Percentiles rank a stretch among this genome's conserved stretches.
Evolutionary conservation across 2,888 invertebrate species (phyloP).

Genomic region (Agapostemon virescens): DNA sequence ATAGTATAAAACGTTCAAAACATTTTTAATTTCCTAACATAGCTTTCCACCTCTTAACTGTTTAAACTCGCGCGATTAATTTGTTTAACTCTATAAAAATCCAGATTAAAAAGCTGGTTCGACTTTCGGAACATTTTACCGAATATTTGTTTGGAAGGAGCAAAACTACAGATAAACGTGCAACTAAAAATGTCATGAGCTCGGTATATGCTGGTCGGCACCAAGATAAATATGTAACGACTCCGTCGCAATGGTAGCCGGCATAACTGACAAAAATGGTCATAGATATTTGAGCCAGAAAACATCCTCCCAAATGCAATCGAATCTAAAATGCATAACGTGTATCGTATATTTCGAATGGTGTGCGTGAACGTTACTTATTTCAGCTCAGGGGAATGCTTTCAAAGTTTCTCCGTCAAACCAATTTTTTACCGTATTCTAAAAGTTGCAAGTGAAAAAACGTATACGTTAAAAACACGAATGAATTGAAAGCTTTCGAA

Average conservation of each 20-base stretch:
- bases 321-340: constrained; percentile 29
- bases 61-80: too few species aligned
- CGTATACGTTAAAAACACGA: background rate
- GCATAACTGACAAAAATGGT: background rate
- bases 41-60: too few species aligned
- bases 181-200: background rate
- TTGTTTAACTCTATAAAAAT: too few species aligned
- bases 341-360: background rate
- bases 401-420: background rate
- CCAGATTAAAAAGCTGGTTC: too few species aligned
- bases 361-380: background rate
- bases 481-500: background rate
- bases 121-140: background rate
- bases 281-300: background rate
- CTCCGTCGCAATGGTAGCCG: background rate
- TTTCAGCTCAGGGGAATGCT: background rate
- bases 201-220: background rate
- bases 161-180: background rate
- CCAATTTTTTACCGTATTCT: constrained; percentile 1
- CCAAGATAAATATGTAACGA: background rate
- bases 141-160: background rate
- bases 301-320: constrained; percentile 7
- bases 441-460: background rate
- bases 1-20: too few species aligned
- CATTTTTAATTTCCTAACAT: too few species aligned